Evolutionary conservation across 2,888 invertebrate species (phyloP).

Genomic region (Endotricha flammealis): DNA sequence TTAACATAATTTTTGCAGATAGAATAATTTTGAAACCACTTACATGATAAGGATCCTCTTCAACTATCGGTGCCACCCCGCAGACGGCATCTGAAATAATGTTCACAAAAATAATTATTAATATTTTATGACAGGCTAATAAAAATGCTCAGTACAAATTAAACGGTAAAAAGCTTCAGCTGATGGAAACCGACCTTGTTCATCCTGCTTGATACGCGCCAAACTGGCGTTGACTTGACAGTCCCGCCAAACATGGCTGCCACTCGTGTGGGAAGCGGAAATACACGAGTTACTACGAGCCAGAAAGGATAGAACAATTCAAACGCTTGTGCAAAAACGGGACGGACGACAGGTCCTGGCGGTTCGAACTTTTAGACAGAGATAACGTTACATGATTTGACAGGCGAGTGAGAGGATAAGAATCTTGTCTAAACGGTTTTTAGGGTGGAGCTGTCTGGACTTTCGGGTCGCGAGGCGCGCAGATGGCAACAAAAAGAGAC

Average conservation of each 20-base stretch:
- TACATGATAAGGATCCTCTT: slow-evolving; percentile 11
- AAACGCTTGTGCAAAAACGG: slow-evolving; percentile 59
- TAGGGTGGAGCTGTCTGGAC: slow-evolving; percentile 78
- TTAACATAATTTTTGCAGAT: slow-evolving; percentile 5
- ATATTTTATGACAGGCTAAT: too few species aligned
- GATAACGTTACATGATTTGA: slow-evolving; percentile 57
- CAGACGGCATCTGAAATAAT: slow-evolving; percentile 39
- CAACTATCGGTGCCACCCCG: neutral
- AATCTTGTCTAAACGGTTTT: slow-evolving; percentile 69
- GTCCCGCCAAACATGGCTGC: slow-evolving; percentile 77
- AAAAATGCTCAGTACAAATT: too few species aligned
- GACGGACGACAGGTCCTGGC: slow-evolving; percentile 65
- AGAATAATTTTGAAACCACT: slow-evolving; percentile 12
- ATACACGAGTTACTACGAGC: slow-evolving; percentile 71
- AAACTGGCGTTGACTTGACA: slow-evolving; percentile 75
- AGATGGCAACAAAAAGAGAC: slow-evolving; percentile 76
- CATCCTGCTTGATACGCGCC: slow-evolving; percentile 65
- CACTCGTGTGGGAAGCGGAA: slow-evolving; percentile 74
- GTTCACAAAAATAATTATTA: too few species aligned
- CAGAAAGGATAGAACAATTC: slow-evolving; percentile 65
- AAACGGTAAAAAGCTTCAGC: slow-evolving; percentile 42
- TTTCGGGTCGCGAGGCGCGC: slow-evolving; percentile 62
- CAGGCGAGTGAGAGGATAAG: slow-evolving; percentile 62
- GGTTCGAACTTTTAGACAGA: slow-evolving; percentile 59
- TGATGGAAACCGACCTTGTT: slow-evolving; percentile 62